Evolutionary conservation across 2,797 vertebrate species (phyloP).

Genomic region (Malurus splendens): DNA sequence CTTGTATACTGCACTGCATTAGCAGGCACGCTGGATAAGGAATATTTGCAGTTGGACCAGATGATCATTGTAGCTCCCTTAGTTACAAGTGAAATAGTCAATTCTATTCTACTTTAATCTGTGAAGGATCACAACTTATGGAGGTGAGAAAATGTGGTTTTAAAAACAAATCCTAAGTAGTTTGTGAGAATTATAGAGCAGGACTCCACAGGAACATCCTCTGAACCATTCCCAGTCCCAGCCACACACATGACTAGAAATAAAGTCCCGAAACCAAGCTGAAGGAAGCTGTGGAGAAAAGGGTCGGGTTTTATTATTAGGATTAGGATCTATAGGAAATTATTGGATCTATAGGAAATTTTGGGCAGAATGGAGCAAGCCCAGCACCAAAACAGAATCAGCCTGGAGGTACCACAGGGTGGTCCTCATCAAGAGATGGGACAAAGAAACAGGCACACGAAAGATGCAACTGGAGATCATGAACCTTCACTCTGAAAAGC

Average conservation of each 20-base stretch:
- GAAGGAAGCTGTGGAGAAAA: not conserved
- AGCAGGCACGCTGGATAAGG: not conserved
- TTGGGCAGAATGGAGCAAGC: not conserved
- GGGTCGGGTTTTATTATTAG: not conserved
- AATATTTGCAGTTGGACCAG: not conserved
- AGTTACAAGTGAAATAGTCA: not conserved
- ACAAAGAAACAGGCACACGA: not conserved
- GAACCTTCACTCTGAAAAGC: not conserved
- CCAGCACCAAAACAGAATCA: not conserved
- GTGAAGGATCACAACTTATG: not conserved
- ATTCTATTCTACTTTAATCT: not conserved
- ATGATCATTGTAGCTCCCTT: not conserved
- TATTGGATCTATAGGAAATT: not conserved
- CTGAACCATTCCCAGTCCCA: not conserved
- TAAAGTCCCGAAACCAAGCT: not conserved
- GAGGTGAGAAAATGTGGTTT: not conserved
- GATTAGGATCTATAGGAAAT: not conserved
- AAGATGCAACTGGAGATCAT: not conserved
- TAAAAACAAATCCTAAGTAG: not conserved
- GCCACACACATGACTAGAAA: not conserved
- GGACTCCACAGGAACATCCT: not conserved
- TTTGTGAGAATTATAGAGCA: not conserved
- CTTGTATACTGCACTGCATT: not conserved
- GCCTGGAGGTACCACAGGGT: not conserved
- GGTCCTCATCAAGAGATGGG: not conserved